Evolutionary conservation across 2,113 vertebrate genomes (phyloP), one percentile per base, ranked within the genome.

Genomic region (Ramphastos sulfuratus): DNA sequence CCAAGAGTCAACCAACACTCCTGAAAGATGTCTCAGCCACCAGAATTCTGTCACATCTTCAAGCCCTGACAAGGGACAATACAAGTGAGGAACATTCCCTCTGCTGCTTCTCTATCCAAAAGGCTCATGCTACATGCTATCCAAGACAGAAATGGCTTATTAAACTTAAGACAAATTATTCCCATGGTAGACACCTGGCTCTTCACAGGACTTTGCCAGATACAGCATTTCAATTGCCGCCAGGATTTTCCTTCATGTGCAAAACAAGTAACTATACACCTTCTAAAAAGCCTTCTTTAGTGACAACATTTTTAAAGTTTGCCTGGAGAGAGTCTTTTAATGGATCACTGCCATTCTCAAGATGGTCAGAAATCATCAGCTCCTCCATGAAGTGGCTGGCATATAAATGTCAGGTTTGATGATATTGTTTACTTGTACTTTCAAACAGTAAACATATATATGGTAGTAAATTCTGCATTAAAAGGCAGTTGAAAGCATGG

Each of bases 391-490:
- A 85, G 72, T 4, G 83, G 58, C 42, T 83, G 35, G 58, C 65
- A 75, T 54, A 78, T 74, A 95, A 91, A 94, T 83, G 82, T 91
- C 85, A 95, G 33, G 42, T 89, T 94, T 91, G 93, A 94, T 80
- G 37, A 87, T 18, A 92, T 21, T 92, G 89, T 95, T 92, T 94
- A 94, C 86, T 60, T 79, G 81, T 78, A 82, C 64, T 91, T 94
- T 79, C 77, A 77, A 94, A 94, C 9, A 90, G 74, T 81, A 91
- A 85, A 85, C 55, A 87, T 74, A 85, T 46, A 80, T 55, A 65
- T 13, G 65, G 76, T 6, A 92, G 71, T 92, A 92, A 95, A 95
- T 55, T 85, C 55, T 83, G 72, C 79, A 91, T 58, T 91, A 91
- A 85, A 94, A 91, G 54, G 48, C 73, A 94, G 77, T 33, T 39